A percentile compares a stretch with the other conserved stretches of the same genome.
phyloP scores from a whole-genome alignment of 2,888 invertebrate species.

The Amphipoea oculea region DNA sequence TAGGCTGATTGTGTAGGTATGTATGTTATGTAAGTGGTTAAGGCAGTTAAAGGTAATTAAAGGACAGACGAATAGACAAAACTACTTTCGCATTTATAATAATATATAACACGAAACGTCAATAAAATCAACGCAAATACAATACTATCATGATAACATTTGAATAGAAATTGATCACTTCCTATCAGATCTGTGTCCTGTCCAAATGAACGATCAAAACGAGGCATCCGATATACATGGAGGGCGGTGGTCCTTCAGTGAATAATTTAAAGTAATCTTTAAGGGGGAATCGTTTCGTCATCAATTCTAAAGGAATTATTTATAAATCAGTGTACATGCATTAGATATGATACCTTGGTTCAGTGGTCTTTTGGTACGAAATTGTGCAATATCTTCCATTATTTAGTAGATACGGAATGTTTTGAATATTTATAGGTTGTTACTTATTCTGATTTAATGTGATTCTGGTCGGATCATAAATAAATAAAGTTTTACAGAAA shows the following conservation, averaged over 20 bases:
- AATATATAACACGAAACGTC: not conserved
- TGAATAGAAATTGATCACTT: constrained; percentile 60
- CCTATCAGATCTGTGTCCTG: constrained; percentile 56
- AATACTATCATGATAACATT: constrained; percentile 11
- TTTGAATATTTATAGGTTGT: constrained; percentile 39
- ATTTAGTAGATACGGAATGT: constrained; percentile 1
- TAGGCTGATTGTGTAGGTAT: too few relatives aligned
- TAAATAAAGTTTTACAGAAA: not conserved
- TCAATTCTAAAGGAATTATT: constrained; percentile 57
- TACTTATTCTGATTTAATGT: constrained; percentile 9
- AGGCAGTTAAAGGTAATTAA: not conserved
- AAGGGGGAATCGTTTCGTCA: constrained; percentile 54
- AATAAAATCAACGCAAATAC: constrained; percentile 7
- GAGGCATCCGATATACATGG: constrained; percentile 65
- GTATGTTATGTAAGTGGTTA: not conserved
- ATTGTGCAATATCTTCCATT: constrained; percentile 24
- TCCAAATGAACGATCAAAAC: constrained; percentile 68
- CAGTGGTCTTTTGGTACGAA: not conserved
- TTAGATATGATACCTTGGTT: constrained; percentile 30
- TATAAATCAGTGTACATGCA: constrained; percentile 52
- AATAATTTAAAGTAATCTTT: constrained; percentile 69
- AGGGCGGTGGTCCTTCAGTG: constrained; percentile 51
- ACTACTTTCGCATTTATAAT: not conserved
- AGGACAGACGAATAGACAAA: not conserved
- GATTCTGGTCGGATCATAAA: not conserved